A percentile compares a stretch with the other conserved stretches of the same genome.
Evolutionary conservation across 2,888 invertebrate species (phyloP).

Genomic region (Drosophila macrospina): DNA sequence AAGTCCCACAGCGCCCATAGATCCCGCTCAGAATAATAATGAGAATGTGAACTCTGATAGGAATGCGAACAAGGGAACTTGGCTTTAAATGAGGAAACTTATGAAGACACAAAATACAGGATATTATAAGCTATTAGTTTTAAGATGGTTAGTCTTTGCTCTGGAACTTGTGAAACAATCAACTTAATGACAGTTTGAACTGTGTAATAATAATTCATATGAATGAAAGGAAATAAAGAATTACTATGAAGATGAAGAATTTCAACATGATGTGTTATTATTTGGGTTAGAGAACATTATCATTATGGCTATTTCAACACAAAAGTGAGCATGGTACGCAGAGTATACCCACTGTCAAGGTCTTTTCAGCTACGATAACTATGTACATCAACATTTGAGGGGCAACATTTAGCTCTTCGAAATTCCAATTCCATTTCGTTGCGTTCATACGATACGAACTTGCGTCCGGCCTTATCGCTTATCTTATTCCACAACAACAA

Average conservation of each 20-base stretch:
- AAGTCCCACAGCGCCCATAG: slow-evolving; percentile 52
- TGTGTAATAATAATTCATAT: not conserved
- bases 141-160: slow-evolving; percentile 6
- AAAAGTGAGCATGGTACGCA: slow-evolving; percentile 15
- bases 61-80: slow-evolving; percentile 60
- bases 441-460: slow-evolving; percentile 32
- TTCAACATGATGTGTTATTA: not conserved
- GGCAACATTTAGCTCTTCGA: slow-evolving; percentile 46
- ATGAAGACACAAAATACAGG: not conserved
- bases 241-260: not conserved
- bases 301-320: slow-evolving; percentile 42
- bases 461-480: slow-evolving; percentile 65
- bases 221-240: not conserved
- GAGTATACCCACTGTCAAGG: slow-evolving; percentile 59
- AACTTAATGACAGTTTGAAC: not conserved
- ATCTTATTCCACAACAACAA: slow-evolving; percentile 49
- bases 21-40: slow-evolving; percentile 18
- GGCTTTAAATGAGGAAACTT: slow-evolving; percentile 44
- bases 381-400: not conserved
- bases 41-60: slow-evolving; percentile 38
- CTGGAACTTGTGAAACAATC: not conserved
- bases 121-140: not conserved
- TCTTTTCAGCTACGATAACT: slow-evolving; percentile 37
- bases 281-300: slow-evolving; percentile 23
- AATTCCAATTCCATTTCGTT: slow-evolving; percentile 51